phyloP scores from a whole-genome alignment of 2,888 invertebrate genomes.

The Dasypolia templi region DNA sequence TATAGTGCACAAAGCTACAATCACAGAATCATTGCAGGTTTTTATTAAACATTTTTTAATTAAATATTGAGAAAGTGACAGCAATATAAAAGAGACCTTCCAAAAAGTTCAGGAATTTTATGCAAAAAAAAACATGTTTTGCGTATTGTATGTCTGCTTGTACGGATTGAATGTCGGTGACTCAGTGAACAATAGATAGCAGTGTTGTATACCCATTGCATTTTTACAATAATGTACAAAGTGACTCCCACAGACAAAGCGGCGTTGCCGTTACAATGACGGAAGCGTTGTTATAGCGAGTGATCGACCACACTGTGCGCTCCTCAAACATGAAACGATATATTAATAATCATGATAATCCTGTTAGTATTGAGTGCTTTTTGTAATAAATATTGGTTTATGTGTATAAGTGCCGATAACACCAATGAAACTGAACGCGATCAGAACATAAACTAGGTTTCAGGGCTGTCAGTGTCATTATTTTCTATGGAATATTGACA shows the following conservation, averaged over 20 bases:
- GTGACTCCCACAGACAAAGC: constrained; percentile 66
- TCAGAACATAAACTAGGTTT: no score
- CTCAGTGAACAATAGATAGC: constrained; percentile 25
- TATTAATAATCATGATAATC: constrained; percentile 43
- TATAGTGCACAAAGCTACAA: constrained; percentile 33
- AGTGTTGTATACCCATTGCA: constrained; percentile 17
- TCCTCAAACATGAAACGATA: constrained; percentile 53
- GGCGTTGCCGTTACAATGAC: constrained; percentile 65
- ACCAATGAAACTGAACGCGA: no score
- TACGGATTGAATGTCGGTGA: constrained; percentile 33
- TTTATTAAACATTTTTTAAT: constrained; percentile 27
- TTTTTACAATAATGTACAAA: constrained; percentile 53
- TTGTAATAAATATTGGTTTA: constrained; percentile 24
- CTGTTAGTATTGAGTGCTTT: constrained; percentile 58
- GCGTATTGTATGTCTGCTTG: constrained; percentile 17
- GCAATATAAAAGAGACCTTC: background rate
- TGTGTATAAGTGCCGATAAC: no score
- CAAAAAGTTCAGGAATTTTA: background rate
- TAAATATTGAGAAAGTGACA: constrained; percentile 13
- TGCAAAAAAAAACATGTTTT: constrained; percentile 25
- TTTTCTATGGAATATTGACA: no score
- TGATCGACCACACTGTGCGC: constrained; percentile 67
- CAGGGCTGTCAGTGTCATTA: no score
- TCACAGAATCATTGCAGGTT: constrained; percentile 38
- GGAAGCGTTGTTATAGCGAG: constrained; percentile 65